Percentiles rank a stretch among this genome's conserved stretches.
phyloP scores from a whole-genome alignment of 2,797 vertebrate species.

The Molossus alvarezi region DNA sequence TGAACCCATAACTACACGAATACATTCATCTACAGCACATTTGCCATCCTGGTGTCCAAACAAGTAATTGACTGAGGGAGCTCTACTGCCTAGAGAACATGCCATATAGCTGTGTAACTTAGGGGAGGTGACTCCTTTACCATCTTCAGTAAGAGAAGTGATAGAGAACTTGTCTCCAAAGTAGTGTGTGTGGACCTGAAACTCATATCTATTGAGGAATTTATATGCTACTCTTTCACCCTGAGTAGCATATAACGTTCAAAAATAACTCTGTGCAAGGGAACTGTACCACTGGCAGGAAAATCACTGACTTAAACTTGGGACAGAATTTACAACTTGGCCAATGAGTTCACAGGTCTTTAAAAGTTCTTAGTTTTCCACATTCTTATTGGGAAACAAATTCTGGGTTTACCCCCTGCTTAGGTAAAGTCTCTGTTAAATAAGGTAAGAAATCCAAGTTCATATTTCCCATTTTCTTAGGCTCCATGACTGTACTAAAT shows the following conservation, averaged over 20 bases:
- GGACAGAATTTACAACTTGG: neutral
- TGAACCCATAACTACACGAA: neutral
- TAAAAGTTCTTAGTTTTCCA: neutral
- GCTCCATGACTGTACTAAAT: neutral
- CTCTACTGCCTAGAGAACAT: neutral
- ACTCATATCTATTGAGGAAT: neutral
- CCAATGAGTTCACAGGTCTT: neutral
- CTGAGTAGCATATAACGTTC: neutral
- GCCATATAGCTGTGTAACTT: neutral
- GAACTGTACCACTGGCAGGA: neutral
- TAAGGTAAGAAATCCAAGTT: neutral
- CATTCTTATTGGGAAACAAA: neutral
- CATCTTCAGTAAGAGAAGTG: neutral
- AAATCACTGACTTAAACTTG: neutral
- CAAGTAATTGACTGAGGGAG: neutral
- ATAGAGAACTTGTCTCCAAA: neutral
- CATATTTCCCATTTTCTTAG: neutral
- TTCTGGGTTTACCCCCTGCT: neutral
- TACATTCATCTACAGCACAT: neutral
- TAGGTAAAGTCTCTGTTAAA: neutral
- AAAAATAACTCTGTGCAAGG: neutral
- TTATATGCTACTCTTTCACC: neutral
- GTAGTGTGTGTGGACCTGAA: neutral
- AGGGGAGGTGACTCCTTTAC: neutral
- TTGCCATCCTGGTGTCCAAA: neutral